Percentiles rank a stretch among this genome's conserved stretches.
phyloP scores from a whole-genome alignment of 2,113 vertebrate species.

The Proteles cristata region DNA sequence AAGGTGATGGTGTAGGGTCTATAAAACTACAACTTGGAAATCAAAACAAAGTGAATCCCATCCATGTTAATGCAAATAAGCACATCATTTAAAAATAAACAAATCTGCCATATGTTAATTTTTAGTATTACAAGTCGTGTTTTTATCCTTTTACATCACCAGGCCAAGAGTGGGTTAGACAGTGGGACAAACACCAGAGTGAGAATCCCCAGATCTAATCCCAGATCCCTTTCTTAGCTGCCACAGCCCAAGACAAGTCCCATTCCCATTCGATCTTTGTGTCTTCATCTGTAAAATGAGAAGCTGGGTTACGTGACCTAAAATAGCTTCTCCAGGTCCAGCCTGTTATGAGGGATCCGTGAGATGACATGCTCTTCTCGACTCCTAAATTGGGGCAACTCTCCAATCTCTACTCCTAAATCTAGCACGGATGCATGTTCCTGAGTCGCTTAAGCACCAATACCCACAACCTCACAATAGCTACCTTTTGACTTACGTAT shows the following conservation, averaged over 20 bases:
- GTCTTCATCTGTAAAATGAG: not conserved
- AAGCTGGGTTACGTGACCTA: not conserved
- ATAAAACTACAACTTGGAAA: not conserved
- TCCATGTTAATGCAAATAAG: not conserved
- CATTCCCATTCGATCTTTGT: fast-evolving
- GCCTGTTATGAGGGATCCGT: fast-evolving
- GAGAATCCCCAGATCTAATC: not conserved
- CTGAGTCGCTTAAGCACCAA: not conserved
- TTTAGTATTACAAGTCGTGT: not conserved
- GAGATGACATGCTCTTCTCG: fast-evolving
- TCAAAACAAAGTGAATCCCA: not conserved
- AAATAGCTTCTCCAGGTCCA: fast-evolving
- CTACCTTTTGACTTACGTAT: fast-evolving
- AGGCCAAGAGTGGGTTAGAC: not conserved
- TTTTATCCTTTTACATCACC: not conserved
- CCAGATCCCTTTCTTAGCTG: not conserved
- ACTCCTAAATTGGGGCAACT: fast-evolving
- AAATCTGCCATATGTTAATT: not conserved
- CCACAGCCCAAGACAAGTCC: too few relatives aligned
- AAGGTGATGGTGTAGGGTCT: too few relatives aligned
- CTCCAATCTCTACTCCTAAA: too few relatives aligned
- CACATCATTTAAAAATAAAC: not conserved
- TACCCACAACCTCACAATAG: fast-evolving
- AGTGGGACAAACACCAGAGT: not conserved
- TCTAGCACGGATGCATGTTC: fast-evolving